Evolutionary conservation across 2,797 vertebrate genomes (phyloP), one percentile per base, ranked within the genome.

Genomic region (Aselliscus stoliczkanus): DNA sequence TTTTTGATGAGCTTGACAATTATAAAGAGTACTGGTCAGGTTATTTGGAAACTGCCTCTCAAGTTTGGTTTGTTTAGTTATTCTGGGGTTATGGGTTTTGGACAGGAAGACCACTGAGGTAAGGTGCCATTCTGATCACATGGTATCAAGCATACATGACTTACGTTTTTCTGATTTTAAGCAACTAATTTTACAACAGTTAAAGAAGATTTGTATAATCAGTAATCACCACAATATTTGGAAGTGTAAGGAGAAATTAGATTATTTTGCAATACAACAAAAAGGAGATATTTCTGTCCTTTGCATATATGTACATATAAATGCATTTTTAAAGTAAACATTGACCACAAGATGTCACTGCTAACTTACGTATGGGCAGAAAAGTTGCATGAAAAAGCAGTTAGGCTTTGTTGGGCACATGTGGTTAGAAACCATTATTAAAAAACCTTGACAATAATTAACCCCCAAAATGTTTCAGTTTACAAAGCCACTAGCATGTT

Each of bases 291-390:
- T 88, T 81, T 62, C 18, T 88, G 21, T 95, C n/a, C 15, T 88
- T 77, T 80, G 17, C n/a, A 7, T 56, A 37, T 25, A 34, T 18
- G 42, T 9, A 76, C 10, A 54, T 4, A n/a, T 15, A 75, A 0
- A 52, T 2, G 3, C 37, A 31, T 20, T n/a, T 58, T 56, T 34
- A 56, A 58, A 77, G n/a, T 42, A 79, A 96, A 95, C 73, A 60
- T 1, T 95, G 70, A 81, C 97, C 97, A 98, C 97, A 96, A 97
- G 97, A 95, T 98, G 97, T 96, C 97, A 88, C 92, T 97, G 37
- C 96, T 94, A 95, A 84, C 96, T 94, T 94, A 89, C 4, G 4
- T 77, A 90, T 92, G 10, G 12, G 5, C 25, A 31, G 13, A 23
- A 81, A 73, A 6, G 2, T 0, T 2, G 3, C 25, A 12, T 69